Percentiles rank a stretch among this genome's conserved stretches.
Evolutionary conservation across 2,888 invertebrate species (phyloP).

Genomic region (Coleophora deauratella): DNA sequence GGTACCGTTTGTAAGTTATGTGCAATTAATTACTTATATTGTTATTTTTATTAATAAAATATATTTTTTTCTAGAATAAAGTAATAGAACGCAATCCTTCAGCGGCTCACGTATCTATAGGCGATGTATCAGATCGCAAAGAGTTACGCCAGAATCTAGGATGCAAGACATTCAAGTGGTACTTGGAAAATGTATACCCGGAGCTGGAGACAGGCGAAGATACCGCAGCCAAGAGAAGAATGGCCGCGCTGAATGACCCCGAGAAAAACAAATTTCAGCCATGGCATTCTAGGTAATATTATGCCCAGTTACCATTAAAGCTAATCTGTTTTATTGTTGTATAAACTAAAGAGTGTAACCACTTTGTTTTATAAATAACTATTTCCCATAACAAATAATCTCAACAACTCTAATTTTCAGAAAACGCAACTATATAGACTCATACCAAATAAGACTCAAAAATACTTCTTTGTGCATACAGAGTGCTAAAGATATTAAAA

Average conservation of each 20-base stretch:
- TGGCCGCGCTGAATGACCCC: slow-evolving; percentile 72
- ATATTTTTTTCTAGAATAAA: slow-evolving; percentile 76
- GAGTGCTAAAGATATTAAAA: slow-evolving; percentile 83
- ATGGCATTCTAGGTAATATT: slow-evolving; percentile 80
- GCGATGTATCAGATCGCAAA: slow-evolving; percentile 85
- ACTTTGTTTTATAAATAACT: no score
- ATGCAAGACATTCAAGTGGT: slow-evolving; percentile 92
- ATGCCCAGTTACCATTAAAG: neutral
- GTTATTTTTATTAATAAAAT: no score
- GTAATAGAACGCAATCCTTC: slow-evolving; percentile 80
- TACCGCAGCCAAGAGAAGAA: slow-evolving; percentile 67
- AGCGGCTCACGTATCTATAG: slow-evolving; percentile 76
- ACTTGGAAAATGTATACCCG: slow-evolving; percentile 88
- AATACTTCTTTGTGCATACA: slow-evolving; percentile 85
- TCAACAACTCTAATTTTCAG: no score
- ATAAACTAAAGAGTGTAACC: neutral
- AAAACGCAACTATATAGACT: slow-evolving; percentile 82
- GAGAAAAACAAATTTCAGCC: slow-evolving; percentile 82
- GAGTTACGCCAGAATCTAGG: slow-evolving; percentile 81
- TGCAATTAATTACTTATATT: no score
- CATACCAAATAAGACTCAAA: slow-evolving; percentile 82
- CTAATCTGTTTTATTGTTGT: neutral
- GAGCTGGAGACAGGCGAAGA: slow-evolving; percentile 81
- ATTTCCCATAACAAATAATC: no score
- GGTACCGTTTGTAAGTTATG: no score